Evolutionary conservation across 2,113 vertebrate species (phyloP).

Genomic region (Microcebus tavaratra): DNA sequence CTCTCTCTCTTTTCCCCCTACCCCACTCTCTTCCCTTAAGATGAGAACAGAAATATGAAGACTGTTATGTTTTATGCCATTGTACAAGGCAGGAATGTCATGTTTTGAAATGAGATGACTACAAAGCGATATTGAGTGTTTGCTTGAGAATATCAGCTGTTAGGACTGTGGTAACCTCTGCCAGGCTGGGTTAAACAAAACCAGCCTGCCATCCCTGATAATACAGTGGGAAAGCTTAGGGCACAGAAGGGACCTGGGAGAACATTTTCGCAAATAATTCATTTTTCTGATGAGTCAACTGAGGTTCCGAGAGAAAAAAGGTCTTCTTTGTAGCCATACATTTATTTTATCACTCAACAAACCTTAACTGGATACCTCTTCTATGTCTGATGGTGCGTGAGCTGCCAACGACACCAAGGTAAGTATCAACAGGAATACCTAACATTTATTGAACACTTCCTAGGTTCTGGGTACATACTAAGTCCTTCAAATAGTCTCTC

Average conservation of each 20-base stretch:
- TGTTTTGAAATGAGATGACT: constrained; percentile 73
- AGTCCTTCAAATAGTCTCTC: neutral
- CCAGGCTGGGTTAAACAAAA: neutral
- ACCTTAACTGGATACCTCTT: neutral
- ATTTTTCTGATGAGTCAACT: neutral
- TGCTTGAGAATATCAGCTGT: constrained; percentile 51
- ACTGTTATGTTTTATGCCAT: constrained; percentile 77
- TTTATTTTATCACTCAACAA: neutral
- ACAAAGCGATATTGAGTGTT: constrained; percentile 71
- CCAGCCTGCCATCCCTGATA: neutral
- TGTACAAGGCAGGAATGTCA: constrained; percentile 73
- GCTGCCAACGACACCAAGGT: neutral
- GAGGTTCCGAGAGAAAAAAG: neutral
- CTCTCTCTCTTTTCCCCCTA: neutral
- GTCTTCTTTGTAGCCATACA: neutral
- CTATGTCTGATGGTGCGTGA: neutral
- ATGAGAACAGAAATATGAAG: constrained; percentile 67
- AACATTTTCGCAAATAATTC: neutral
- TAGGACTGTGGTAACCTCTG: neutral
- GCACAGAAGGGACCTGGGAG: neutral
- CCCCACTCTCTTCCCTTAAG: constrained; percentile 45
- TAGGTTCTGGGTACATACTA: neutral
- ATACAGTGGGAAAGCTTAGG: neutral
- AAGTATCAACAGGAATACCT: neutral
- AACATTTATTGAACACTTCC: neutral